Evolutionary conservation across 1,140 invertebrate species (phyloP), one percentile per base, ranked within the genome.

Genomic region (Phymastichus coffea): DNA sequence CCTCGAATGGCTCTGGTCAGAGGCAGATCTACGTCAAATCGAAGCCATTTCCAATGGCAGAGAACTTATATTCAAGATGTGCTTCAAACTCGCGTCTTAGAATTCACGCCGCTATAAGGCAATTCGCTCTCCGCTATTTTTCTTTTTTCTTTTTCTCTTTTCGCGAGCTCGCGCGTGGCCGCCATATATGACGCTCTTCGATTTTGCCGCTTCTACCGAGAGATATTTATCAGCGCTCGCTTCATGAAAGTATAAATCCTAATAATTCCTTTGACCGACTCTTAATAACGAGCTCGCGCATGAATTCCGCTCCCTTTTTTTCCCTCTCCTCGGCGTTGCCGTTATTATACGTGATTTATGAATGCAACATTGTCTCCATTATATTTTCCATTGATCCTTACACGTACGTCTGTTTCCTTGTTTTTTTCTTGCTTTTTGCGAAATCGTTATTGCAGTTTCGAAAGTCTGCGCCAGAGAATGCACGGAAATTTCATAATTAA

Each of bases 101-200:
- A n/a, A n/a, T n/a, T n/a, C n/a, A n/a, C n/a, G n/a, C n/a, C n/a
- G n/a, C n/a, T n/a, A n/a, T n/a, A n/a, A n/a, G n/a, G n/a, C n/a
- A n/a, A n/a, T n/a, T n/a, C n/a, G n/a, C n/a, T n/a, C 25, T 65
- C 63, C 64, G 57, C 62, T 68, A 65, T 65, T 68, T 68, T 68
- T 65, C 66, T 65, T 65, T 66, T 63, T 47, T 9, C 37, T 15
- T 40, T n/a, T n/a, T n/a, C n/a, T n/a, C n/a, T n/a, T n/a, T n/a
- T n/a, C n/a, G n/a, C n/a, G n/a, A n/a, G n/a, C n/a, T n/a, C n/a
- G n/a, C 58, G 55, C 60, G 9, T 14, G 22, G 44, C 7, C 9
- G 20, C 25, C 33, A 15, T 35, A 7, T 9, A 1, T 12, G 15
- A 2, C 2, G 15, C 15, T 53, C 37, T 10, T 44, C 26, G 20